These are phyloP conservation scores for Lacerta bilineata DNA, from an alignment of 2,797 vertebrate species.

Conservation along the genomic window DNA sequence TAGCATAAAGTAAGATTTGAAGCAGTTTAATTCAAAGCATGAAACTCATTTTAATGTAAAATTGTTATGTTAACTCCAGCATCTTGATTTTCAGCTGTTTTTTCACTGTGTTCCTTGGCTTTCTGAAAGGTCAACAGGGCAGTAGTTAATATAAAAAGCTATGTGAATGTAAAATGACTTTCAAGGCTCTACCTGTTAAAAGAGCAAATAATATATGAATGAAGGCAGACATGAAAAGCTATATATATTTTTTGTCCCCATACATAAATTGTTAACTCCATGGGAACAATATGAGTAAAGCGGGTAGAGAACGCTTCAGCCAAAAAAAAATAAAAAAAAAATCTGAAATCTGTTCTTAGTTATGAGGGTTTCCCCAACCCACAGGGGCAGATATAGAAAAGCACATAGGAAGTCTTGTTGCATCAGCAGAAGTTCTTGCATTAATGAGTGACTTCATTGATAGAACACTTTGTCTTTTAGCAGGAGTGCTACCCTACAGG, in stretches of 20 bases:
- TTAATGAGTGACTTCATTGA: no score
- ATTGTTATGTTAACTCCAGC: not conserved
- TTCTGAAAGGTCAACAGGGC: constrained; percentile 45
- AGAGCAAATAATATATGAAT: not conserved
- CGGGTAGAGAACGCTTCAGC: not conserved
- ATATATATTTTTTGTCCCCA: not conserved
- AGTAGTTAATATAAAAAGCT: not conserved
- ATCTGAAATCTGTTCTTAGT: not conserved
- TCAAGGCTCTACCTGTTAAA: not conserved
- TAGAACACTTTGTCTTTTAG: no score
- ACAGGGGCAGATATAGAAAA: no score
- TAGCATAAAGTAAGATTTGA: constrained; percentile 6
- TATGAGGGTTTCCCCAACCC: no score
- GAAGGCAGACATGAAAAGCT: not conserved
- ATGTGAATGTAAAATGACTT: not conserved
- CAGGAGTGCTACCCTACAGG: no score
- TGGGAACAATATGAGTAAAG: not conserved
- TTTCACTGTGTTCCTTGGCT: not conserved
- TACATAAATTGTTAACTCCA: not conserved
- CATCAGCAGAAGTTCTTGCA: no score
- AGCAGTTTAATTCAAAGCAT: not conserved
- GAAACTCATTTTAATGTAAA: not conserved
- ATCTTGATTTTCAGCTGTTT: constrained; percentile 30
- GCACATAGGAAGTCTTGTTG: no score
- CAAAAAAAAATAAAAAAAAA: fast-evolving